These are phyloP conservation scores for Cecropterus lyciades DNA, from an alignment of 1,140 invertebrate genomes.

Conservation along the genomic window DNA sequence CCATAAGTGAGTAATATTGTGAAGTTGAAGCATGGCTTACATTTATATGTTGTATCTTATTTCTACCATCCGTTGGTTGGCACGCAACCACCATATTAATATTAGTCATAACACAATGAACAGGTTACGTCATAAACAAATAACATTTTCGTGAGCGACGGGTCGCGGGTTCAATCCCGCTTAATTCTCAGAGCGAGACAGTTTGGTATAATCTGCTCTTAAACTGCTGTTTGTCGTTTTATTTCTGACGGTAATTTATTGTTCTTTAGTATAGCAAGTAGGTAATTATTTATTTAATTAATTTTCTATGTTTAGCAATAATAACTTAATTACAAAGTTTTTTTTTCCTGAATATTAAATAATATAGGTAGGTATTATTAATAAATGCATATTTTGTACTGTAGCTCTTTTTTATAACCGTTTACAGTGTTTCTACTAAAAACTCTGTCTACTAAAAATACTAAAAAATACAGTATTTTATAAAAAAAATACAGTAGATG, in stretches of 20 bases:
- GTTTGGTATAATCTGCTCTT: conserved; percentile 33
- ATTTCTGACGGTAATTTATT: conserved; percentile 24
- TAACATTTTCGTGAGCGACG: conserved; percentile 50
- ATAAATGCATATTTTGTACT: too few species aligned
- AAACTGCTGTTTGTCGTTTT: conserved; percentile 34
- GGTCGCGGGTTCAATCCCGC: conserved; percentile 50
- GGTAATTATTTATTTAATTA: not conserved
- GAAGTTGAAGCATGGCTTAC: conserved; percentile 7
- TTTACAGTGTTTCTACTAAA: too few species aligned
- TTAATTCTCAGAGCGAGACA: conserved; percentile 38
- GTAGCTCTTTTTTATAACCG: too few species aligned
- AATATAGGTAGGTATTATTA: too few species aligned
- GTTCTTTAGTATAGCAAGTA: not conserved
- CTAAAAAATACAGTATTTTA: too few species aligned
- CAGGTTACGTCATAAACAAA: conserved; percentile 48
- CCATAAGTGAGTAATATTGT: not conserved
- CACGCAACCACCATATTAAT: conserved; percentile 41
- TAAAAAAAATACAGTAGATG: too few species aligned
- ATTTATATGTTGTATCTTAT: not conserved
- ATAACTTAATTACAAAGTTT: too few species aligned
- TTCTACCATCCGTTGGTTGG: conserved; percentile 2
- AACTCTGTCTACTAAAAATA: too few species aligned
- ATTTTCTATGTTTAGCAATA: too few species aligned
- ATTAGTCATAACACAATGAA: conserved; percentile 45
- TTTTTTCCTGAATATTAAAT: too few species aligned